phyloP scores from a whole-genome alignment of 2,113 vertebrate species.

The Lates calcarifer region DNA sequence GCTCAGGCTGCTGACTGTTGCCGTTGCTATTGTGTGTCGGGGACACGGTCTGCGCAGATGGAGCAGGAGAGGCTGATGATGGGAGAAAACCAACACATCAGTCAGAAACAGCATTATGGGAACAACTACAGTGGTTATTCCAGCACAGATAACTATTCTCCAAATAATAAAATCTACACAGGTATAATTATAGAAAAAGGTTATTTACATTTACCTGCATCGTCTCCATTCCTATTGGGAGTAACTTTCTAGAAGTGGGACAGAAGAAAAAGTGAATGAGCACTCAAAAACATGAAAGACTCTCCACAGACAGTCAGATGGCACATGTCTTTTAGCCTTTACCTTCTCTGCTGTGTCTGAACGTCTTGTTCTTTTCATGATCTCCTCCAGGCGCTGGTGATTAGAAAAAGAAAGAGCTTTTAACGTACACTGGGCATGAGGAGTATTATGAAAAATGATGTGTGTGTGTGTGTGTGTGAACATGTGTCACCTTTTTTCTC shows the following conservation, averaged over 20 bases:
- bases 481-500: slow-evolving; percentile 92
- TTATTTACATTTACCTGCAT: slow-evolving; percentile 83
- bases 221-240: slow-evolving; percentile 91
- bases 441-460: background rate
- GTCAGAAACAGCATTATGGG: background rate
- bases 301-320: background rate
- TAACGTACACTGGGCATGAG: background rate
- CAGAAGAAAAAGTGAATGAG: slow-evolving; percentile 31
- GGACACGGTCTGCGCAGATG: slow-evolving; percentile 46
- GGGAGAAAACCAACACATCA: background rate
- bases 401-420: slow-evolving; percentile 38
- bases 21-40: slow-evolving; percentile 60
- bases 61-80: slow-evolving; percentile 44
- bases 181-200: background rate
- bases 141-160: background rate
- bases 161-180: background rate
- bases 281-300: slow-evolving; percentile 27
- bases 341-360: slow-evolving; percentile 91
- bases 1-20: slow-evolving; percentile 48
- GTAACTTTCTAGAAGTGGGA: slow-evolving; percentile 85
- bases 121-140: background rate
- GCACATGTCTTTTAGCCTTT: background rate
- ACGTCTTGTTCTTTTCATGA: slow-evolving; percentile 97
- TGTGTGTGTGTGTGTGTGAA: background rate
- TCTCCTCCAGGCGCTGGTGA: slow-evolving; percentile 94